phyloP scores from a whole-genome alignment of 2,113 vertebrate genomes.

The Dasyurus viverrinus region DNA sequence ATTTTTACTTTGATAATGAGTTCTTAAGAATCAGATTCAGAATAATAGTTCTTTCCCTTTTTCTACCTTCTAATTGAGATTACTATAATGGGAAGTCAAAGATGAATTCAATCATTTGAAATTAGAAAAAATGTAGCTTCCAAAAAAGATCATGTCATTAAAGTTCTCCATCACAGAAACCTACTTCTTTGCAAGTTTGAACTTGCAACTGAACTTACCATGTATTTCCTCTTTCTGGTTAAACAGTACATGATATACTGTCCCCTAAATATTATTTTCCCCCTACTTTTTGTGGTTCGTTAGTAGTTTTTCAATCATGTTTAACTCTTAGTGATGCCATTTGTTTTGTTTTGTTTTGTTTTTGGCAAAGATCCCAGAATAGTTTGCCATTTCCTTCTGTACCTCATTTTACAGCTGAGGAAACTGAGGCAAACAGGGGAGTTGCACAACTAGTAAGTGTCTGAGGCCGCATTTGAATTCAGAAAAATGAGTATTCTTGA shows the following conservation, averaged over 20 bases:
- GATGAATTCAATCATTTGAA: neutral
- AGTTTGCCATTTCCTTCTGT: neutral
- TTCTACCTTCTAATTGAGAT: neutral
- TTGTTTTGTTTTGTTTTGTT: neutral
- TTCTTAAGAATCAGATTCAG: neutral
- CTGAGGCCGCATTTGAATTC: neutral
- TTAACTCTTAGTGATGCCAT: neutral
- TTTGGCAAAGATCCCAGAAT: neutral
- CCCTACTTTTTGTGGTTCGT: neutral
- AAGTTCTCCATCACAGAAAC: neutral
- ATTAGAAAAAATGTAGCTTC: neutral
- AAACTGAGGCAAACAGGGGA: neutral
- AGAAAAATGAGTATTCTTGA: neutral
- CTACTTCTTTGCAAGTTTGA: neutral
- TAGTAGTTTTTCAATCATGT: neutral
- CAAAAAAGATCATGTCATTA: neutral
- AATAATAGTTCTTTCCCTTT: neutral
- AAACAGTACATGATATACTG: neutral
- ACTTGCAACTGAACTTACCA: neutral
- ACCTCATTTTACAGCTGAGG: neutral
- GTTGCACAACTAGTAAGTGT: neutral
- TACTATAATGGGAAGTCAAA: neutral
- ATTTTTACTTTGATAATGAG: neutral
- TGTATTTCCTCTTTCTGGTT: neutral
- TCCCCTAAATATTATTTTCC: neutral